A percentile compares a stretch with the other conserved stretches of the same genome.
Conservation (phyloP, 2,113 vertebrate species). For the Sylvilagus bachmani region DNA sequence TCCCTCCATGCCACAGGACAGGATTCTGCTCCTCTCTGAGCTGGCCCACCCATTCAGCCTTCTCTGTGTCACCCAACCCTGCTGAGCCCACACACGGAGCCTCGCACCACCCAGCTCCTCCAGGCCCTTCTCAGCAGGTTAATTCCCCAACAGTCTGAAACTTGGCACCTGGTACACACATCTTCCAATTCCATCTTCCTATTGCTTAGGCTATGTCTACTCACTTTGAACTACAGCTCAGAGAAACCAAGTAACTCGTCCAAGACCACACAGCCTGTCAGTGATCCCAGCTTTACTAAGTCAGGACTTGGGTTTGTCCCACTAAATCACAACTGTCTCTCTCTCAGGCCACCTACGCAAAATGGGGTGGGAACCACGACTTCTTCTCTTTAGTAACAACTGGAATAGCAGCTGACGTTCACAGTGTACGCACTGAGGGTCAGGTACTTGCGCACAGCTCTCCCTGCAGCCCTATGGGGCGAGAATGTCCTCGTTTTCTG, state of each 20-base stretch:
- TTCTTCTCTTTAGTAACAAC: not conserved
- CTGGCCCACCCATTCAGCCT: not conserved
- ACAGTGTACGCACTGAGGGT: not conserved
- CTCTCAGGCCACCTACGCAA: not conserved
- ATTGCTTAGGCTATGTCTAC: not conserved
- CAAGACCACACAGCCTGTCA: not conserved
- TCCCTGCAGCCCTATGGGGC: not conserved
- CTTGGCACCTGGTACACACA: not conserved
- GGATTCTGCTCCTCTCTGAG: not conserved
- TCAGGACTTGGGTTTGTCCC: not conserved
- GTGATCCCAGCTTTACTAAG: not conserved
- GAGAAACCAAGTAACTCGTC: not conserved
- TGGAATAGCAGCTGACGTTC: not conserved
- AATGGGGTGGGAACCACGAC: not conserved
- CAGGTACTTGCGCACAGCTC: not conserved
- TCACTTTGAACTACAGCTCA: not conserved
- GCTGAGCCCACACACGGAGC: not conserved
- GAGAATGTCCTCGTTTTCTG: not conserved
- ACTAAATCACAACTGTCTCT: not conserved
- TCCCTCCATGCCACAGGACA: not conserved
- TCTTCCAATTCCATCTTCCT: not conserved
- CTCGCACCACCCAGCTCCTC: not conserved
- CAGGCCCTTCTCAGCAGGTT: not conserved
- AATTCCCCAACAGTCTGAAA: not conserved
- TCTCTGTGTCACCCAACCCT: not conserved